Conservation (phyloP, 2,797 vertebrate genomes). For the Euthynnus affinis region DNA sequence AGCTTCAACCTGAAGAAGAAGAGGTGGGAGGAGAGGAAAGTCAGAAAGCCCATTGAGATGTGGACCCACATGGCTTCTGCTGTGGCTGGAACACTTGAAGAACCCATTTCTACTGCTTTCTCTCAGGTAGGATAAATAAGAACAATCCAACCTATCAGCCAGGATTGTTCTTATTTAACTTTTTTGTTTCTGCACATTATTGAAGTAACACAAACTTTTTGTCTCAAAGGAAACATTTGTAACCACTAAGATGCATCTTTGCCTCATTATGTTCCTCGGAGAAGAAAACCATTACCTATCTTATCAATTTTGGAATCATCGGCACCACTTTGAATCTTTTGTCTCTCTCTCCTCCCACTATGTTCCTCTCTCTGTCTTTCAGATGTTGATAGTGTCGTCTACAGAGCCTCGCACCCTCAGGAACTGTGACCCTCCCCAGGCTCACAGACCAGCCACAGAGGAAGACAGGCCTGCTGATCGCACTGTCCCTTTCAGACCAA, state of each 20-base stretch:
- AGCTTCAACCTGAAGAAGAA: slow-evolving; percentile 38
- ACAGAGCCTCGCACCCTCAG: slow-evolving; percentile 78
- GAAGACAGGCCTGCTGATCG: neutral
- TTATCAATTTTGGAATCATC: neutral
- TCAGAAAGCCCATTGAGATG: slow-evolving; percentile 71
- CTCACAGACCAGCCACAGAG: neutral
- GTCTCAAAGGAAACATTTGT: too few species aligned
- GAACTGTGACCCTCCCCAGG: slow-evolving; percentile 67
- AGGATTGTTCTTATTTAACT: neutral
- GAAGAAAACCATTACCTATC: too few species aligned
- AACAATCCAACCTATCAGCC: too few species aligned
- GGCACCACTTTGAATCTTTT: neutral
- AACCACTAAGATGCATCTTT: neutral
- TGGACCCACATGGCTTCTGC: slow-evolving; percentile 77
- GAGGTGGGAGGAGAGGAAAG: slow-evolving; percentile 42
- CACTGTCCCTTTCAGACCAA: slow-evolving; percentile 35
- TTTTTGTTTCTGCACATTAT: too few species aligned
- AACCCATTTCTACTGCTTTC: slow-evolving; percentile 75
- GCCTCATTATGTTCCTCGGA: neutral
- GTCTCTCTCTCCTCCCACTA: neutral
- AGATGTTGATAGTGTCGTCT: slow-evolving; percentile 82
- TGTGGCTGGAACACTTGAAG: slow-evolving; percentile 66
- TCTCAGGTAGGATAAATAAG: slow-evolving; percentile 65
- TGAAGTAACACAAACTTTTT: too few species aligned
- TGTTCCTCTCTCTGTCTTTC: neutral